phyloP scores from a whole-genome alignment of 2,113 vertebrate genomes.

The Saccopteryx leptura region DNA sequence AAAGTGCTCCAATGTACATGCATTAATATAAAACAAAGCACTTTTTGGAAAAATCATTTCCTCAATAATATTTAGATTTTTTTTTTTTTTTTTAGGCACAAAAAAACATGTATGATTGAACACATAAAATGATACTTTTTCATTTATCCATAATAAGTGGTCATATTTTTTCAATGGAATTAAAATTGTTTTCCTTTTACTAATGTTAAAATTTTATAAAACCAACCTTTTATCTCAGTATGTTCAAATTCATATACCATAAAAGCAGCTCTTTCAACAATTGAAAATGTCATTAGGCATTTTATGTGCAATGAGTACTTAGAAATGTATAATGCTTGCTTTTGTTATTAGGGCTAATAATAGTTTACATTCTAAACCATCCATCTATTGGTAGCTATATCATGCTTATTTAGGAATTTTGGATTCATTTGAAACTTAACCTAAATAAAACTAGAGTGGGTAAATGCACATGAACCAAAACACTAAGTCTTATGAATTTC shows the following conservation, averaged over 20 bases:
- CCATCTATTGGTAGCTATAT: not conserved
- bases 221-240: not conserved
- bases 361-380: not conserved
- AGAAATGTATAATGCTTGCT: not conserved
- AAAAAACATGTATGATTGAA: not conserved
- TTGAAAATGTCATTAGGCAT: not conserved
- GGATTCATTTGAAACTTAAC: constrained; percentile 20
- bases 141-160: not conserved
- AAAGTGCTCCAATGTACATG: not conserved
- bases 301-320: not conserved
- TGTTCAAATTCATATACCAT: not conserved
- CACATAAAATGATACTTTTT: constrained; percentile 12
- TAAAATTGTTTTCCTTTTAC: constrained; percentile 45
- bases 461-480: constrained; percentile 20
- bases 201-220: constrained; percentile 29
- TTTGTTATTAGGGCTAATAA: not conserved
- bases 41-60: constrained; percentile 28
- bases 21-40: not conserved
- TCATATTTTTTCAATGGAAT: not conserved
- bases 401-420: not conserved
- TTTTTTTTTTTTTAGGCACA: not conserved
- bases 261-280: not conserved
- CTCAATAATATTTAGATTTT: not conserved
- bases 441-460: not conserved
- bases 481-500: not conserved